phyloP scores from a whole-genome alignment of 2,113 vertebrate species.

The Peromyscus californicus region DNA sequence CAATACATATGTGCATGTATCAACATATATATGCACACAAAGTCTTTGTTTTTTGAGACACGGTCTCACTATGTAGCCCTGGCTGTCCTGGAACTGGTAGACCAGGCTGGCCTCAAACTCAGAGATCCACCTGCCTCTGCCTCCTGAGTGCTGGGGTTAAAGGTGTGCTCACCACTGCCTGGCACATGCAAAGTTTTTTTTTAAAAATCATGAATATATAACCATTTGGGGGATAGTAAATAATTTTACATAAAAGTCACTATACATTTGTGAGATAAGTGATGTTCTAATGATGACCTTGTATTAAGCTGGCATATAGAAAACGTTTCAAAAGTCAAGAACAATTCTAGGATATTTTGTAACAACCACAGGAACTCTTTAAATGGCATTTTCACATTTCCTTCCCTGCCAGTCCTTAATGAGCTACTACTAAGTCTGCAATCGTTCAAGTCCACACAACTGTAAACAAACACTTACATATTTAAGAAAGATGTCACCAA shows the following conservation, averaged over 20 bases:
- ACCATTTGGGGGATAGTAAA: background rate
- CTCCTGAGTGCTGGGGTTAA: background rate
- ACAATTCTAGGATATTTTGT: constrained; percentile 16
- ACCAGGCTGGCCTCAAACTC: background rate
- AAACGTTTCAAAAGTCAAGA: constrained; percentile 23
- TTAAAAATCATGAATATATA: background rate
- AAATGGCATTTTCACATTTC: background rate
- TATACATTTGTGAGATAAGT: background rate
- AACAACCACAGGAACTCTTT: constrained; percentile 39
- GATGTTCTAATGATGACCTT: background rate
- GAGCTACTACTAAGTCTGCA: constrained; percentile 27
- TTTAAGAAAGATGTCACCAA: constrained; percentile 96
- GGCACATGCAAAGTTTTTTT: background rate
- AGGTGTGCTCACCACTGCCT: background rate
- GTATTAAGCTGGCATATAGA: background rate
- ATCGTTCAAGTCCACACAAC: constrained; percentile 84
- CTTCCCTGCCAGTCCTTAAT: background rate
- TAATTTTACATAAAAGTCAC: background rate
- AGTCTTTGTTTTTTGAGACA: background rate
- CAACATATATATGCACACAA: too few relatives aligned
- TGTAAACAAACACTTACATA: constrained; percentile 91
- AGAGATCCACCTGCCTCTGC: background rate
- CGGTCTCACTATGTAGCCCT: background rate
- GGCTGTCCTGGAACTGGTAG: background rate
- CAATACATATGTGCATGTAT: background rate